phyloP scores from a whole-genome alignment of 2,113 vertebrate genomes.

The Sus scrofa region DNA sequence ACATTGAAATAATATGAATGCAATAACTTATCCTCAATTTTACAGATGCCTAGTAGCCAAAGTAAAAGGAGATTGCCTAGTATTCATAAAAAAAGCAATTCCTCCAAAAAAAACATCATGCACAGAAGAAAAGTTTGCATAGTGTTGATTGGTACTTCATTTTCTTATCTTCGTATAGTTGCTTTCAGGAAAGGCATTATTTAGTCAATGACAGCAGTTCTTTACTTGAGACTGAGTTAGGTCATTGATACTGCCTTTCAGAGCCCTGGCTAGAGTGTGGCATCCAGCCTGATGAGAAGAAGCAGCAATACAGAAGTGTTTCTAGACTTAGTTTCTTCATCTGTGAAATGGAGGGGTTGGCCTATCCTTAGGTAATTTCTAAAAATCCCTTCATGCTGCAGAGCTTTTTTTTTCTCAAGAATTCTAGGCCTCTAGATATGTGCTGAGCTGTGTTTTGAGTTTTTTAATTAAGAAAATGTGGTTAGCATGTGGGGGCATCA shows the following conservation, averaged over 20 bases:
- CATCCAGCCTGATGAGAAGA: neutral
- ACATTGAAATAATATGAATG: conserved; percentile 45
- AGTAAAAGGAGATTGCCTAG: neutral
- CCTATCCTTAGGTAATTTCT: neutral
- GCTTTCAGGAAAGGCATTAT: conserved; percentile 16
- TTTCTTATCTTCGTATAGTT: conserved; percentile 3
- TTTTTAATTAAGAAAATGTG: conserved; percentile 10
- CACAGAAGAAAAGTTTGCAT: conserved; percentile 28
- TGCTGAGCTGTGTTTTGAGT: conserved; percentile 7
- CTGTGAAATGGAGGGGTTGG: neutral
- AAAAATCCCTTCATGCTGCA: neutral
- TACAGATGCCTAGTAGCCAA: conserved; percentile 53
- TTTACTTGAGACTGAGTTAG: neutral
- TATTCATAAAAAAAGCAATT: conserved; percentile 37
- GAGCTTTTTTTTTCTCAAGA: neutral
- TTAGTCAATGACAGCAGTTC: neutral
- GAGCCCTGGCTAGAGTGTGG: neutral
- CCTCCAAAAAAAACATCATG: neutral
- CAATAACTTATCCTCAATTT: neutral
- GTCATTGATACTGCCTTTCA: neutral
- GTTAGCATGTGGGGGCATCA: neutral
- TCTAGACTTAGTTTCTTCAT: neutral
- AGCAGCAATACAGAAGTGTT: neutral
- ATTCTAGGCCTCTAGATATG: neutral
- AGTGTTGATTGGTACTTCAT: neutral